Evolutionary conservation across 2,797 vertebrate species (phyloP), one percentile per base, ranked within the genome.

Genomic region (Eulemur rubriventer): DNA sequence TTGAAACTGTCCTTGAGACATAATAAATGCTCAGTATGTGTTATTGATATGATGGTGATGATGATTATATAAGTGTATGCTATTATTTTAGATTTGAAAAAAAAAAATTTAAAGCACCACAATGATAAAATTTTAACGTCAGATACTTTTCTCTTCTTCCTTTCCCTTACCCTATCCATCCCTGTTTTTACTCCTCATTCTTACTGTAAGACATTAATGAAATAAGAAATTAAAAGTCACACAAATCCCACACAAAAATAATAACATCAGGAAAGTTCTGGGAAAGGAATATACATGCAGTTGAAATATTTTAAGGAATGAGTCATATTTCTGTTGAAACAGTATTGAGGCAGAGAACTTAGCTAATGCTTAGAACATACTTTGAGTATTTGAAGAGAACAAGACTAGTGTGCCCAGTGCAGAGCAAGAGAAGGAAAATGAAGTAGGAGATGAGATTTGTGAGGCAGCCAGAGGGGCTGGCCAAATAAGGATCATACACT

Each of bases 151-250:
- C 79, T 91, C 61, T 65, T 52, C 38, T 48, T 72, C 65, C 52
- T 84, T 52, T 41, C 48, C 97, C 98, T 98, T 75, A 97, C 97
- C 98, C 24, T 28, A 33, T 61, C 98, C 35, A 78, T 28, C 69
- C 52, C 73, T 87, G 9, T 96, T 87, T 95, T 97, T 96, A 97
- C 81, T 98, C 96, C 96, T 97, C 94, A 96, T 88, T 97, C 98
- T 98, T 99, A 98, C 98, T 99, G 98, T 99, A 98, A 99, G 99
- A 98, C 98, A 99, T 98, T 98, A 99, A 99, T 99, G 99, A 99
- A 99, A 97, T 93, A 89, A 96, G 50, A 95, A 92, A 97, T 96
- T 97, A 97, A 98, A 99, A 98, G 98, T 98, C 97, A 98, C 90
- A 98, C 98, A 96, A 98, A 92, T 97, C 97, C 92, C 96, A 95